phyloP scores from a whole-genome alignment of 2,888 invertebrate genomes.

The Mythimna pallens region DNA sequence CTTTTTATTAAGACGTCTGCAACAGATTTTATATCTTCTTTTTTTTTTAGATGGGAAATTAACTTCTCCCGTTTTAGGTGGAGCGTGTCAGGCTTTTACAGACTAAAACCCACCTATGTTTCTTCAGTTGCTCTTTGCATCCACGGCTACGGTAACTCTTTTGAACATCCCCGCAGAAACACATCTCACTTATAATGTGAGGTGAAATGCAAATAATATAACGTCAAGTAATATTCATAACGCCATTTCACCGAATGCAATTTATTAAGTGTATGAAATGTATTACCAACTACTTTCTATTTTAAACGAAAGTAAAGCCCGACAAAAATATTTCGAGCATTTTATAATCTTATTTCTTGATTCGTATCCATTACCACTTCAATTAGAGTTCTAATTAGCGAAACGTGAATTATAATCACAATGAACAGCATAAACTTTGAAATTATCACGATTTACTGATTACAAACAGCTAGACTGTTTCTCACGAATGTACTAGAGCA shows the following conservation, averaged over 20 bases:
- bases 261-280: constrained; percentile 52
- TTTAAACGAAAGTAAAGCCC: constrained; percentile 64
- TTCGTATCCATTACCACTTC: constrained; percentile 54
- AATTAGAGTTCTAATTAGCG: constrained; percentile 47
- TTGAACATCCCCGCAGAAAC: no score
- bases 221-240: constrained; percentile 40
- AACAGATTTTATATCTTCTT: no score
- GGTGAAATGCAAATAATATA: constrained; percentile 11
- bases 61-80: no score
- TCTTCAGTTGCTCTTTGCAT: no score
- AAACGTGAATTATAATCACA: constrained; percentile 52
- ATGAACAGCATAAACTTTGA: constrained; percentile 41
- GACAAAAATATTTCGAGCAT: constrained; percentile 31
- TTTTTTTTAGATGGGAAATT: no score
- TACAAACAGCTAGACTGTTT: constrained; percentile 29
- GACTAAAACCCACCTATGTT: no score
- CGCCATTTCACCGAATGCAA: constrained; percentile 50
- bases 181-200: constrained; percentile 2
- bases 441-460: constrained; percentile 43
- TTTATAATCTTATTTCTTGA: constrained; percentile 29
- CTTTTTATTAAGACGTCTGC: no score
- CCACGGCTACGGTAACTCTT: no score
- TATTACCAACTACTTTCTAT: constrained; percentile 62
- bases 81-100: no score
- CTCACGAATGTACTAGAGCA: constrained; percentile 58